A percentile compares a stretch with the other conserved stretches of the same genome.
Evolutionary conservation across 2,888 invertebrate species (phyloP).

Genomic region (Euzetes globulus): DNA sequence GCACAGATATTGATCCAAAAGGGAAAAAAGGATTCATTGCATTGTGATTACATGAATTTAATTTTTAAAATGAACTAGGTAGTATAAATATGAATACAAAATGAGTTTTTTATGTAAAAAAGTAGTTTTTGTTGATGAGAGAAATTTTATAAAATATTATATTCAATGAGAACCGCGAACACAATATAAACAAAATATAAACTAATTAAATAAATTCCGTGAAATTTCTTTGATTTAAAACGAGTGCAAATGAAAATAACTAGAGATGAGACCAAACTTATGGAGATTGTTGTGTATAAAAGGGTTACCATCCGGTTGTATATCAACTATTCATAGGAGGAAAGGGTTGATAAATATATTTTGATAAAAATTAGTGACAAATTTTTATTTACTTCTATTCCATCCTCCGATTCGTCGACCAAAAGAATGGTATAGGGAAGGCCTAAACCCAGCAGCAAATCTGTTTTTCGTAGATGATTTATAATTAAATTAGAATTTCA

Average conservation of each 20-base stretch:
- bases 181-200: constrained; percentile 53
- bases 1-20: no score
- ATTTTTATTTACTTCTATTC: constrained; percentile 4
- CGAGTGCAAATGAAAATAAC: constrained; percentile 50
- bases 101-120: neutral
- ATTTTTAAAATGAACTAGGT: no score
- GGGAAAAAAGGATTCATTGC: no score
- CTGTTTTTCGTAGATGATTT: neutral
- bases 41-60: no score
- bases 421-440: constrained; percentile 47
- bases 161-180: constrained; percentile 52
- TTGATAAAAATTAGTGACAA: neutral
- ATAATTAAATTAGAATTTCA: neutral
- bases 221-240: constrained; percentile 50
- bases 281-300: constrained; percentile 50
- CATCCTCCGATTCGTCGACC: neutral
- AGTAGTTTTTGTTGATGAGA: neutral
- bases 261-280: constrained; percentile 49
- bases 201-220: constrained; percentile 51
- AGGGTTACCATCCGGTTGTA: constrained; percentile 50
- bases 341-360: constrained; percentile 5
- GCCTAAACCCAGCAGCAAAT: constrained; percentile 50
- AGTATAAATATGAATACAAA: neutral
- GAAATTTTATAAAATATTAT: constrained; percentile 8
- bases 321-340: constrained; percentile 44